Conservation (phyloP, 2,888 invertebrate genomes). For the Polymixis lichenea region DNA sequence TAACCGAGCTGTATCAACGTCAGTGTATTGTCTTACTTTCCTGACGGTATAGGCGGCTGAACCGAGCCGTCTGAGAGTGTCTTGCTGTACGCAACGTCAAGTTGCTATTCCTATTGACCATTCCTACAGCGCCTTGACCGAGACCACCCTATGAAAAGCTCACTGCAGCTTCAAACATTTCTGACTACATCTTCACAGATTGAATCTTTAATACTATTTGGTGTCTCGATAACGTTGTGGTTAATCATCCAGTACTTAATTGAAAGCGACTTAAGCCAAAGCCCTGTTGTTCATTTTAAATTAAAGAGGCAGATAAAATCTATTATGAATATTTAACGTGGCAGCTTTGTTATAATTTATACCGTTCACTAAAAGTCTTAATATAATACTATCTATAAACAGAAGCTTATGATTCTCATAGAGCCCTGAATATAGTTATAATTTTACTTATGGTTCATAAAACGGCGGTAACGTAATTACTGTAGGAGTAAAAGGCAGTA, state of each 20-base stretch:
- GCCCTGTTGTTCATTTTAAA: conserved; percentile 24
- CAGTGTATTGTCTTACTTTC: too few relatives aligned
- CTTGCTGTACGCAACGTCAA: background rate
- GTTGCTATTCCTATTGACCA: too few relatives aligned
- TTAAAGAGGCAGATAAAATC: conserved; percentile 11
- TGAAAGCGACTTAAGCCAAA: conserved; percentile 23
- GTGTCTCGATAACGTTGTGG: background rate
- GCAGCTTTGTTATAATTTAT: conserved; percentile 24
- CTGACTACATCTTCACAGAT: background rate
- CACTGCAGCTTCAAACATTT: background rate
- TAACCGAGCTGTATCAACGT: too few relatives aligned
- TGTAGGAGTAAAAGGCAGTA: conserved; percentile 53
- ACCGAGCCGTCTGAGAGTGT: too few relatives aligned
- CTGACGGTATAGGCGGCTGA: too few relatives aligned
- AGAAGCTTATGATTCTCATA: conserved; percentile 9
- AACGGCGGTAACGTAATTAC: conserved; percentile 48
- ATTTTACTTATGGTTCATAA: conserved; percentile 33
- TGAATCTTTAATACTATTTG: background rate
- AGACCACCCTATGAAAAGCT: background rate
- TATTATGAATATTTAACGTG: conserved; percentile 36
- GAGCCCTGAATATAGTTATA: conserved; percentile 19
- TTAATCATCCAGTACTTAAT: conserved; percentile 31
- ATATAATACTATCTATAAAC: conserved; percentile 32
- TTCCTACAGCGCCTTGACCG: too few relatives aligned
- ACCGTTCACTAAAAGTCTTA: conserved; percentile 22